Conservation (phyloP, 2,888 invertebrate genomes). For the Penaeus monodon region DNA sequence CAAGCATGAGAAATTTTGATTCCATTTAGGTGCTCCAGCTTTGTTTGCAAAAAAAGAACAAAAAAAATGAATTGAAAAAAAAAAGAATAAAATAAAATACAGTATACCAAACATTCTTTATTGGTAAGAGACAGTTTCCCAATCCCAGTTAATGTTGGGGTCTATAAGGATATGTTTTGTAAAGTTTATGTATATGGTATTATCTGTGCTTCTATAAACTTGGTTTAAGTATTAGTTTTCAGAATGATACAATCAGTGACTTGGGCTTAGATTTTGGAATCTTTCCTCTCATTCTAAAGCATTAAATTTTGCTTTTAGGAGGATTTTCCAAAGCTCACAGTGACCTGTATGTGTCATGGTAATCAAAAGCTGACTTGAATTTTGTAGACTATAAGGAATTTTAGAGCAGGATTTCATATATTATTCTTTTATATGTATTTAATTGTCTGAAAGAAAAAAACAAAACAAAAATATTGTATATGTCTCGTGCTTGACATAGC, state of each 20-base stretch:
- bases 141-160: conserved; percentile 4
- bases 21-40: conserved; percentile 2
- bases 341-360: not conserved
- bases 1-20: not conserved
- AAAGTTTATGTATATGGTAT: conserved; percentile 11
- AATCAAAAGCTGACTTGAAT: conserved; percentile 2
- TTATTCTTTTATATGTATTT: too few relatives aligned
- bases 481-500: too few relatives aligned
- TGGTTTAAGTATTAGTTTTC: conserved; percentile 4
- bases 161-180: not conserved
- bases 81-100: too few relatives aligned
- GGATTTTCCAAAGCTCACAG: not conserved
- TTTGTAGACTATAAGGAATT: not conserved
- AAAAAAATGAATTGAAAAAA: not conserved
- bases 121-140: not conserved
- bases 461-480: too few relatives aligned
- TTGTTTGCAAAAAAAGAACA: conserved; percentile 2
- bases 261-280: too few relatives aligned
- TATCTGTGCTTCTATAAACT: conserved; percentile 10
- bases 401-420: too few relatives aligned
- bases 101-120: not conserved
- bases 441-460: too few relatives aligned
- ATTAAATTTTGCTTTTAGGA: not conserved
- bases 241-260: conserved; percentile 14
- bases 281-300: not conserved